A percentile compares a stretch with the other conserved stretches of the same genome.
phyloP scores from a whole-genome alignment of 2,797 vertebrate genomes.

The Ctenopoma multispine region DNA sequence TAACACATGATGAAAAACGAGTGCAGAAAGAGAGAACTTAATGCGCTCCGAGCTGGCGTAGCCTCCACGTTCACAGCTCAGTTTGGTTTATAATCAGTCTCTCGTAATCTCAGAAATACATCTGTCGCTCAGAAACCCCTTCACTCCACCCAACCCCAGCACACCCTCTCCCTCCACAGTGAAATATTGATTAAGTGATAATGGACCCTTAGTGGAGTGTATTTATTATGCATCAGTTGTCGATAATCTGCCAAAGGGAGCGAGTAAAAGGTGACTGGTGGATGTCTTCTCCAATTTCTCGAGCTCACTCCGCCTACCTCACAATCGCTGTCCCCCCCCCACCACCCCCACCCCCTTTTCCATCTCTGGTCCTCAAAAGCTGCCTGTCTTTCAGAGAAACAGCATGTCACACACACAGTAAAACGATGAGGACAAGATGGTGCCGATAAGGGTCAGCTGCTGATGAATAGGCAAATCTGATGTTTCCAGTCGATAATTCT shows the following conservation, averaged over 20 bases:
- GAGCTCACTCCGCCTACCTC: slow-evolving; percentile 33
- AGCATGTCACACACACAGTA: slow-evolving; percentile 58
- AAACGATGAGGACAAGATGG: slow-evolving; percentile 73
- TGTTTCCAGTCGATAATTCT: slow-evolving; percentile 33
- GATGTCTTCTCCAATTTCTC: slow-evolving; percentile 85
- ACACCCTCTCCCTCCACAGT: slow-evolving; percentile 61
- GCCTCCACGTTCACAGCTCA: not conserved
- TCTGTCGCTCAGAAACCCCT: slow-evolving; percentile 71
- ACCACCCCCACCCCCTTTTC: slow-evolving; percentile 1
- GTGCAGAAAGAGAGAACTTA: not conserved
- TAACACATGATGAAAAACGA: not conserved
- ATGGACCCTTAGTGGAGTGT: slow-evolving; percentile 91
- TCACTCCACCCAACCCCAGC: not conserved
- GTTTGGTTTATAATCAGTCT: slow-evolving; percentile 31
- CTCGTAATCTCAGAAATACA: slow-evolving; percentile 73
- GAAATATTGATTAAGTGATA: slow-evolving; percentile 89
- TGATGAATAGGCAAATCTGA: slow-evolving; percentile 44
- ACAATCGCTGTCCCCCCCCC: not conserved
- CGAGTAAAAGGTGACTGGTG: slow-evolving; percentile 88
- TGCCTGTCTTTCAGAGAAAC: slow-evolving; percentile 70
- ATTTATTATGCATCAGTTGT: slow-evolving; percentile 92
- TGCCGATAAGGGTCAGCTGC: slow-evolving; percentile 68
- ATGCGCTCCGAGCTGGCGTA: not conserved
- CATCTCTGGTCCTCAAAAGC: slow-evolving; percentile 32
- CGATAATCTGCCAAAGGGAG: slow-evolving; percentile 87